Percentiles rank a stretch among this genome's conserved stretches.
Evolutionary conservation across 2,888 invertebrate genomes (phyloP).

Genomic region (Penaeus monodon): DNA sequence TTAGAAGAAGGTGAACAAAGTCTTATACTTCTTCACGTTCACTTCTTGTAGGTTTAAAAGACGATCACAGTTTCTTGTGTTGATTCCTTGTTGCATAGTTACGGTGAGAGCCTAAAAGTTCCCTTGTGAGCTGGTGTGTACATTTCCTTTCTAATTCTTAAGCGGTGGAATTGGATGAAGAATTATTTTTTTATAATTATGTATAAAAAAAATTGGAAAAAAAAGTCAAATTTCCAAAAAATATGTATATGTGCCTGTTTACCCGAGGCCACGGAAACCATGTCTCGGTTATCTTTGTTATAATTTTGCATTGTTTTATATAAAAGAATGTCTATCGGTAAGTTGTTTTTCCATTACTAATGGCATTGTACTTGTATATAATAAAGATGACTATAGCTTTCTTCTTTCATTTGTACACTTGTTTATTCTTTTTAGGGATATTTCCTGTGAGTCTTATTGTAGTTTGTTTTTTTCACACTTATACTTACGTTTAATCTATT

Average conservation of each 20-base stretch:
- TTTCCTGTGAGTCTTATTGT: too few relatives aligned
- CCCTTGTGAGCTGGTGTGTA: background rate
- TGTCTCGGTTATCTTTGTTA: conserved; percentile 8
- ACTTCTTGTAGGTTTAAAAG: too few relatives aligned
- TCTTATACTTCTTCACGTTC: too few relatives aligned
- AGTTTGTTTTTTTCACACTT: too few relatives aligned
- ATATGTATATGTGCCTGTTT: conserved; percentile 37
- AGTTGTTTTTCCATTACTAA: conserved; percentile 19
- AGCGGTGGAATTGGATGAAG: conserved; percentile 22
- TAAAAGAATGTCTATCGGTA: conserved; percentile 25
- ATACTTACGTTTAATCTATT: too few relatives aligned
- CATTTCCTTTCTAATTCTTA: conserved; percentile 18
- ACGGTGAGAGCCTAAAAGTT: too few relatives aligned
- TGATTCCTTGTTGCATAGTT: too few relatives aligned
- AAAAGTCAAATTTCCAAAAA: background rate
- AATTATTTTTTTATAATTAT: conserved; percentile 53
- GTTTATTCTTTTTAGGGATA: background rate
- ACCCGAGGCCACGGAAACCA: conserved; percentile 1
- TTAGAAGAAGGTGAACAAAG: too few relatives aligned
- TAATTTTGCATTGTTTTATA: conserved; percentile 37
- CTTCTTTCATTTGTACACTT: background rate
- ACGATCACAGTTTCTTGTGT: too few relatives aligned
- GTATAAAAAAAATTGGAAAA: background rate
- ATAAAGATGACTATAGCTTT: background rate
- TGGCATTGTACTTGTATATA: conserved; percentile 36